These are phyloP conservation scores for Tipula unca DNA, from an alignment of 2,888 invertebrate species.

Conservation along the genomic window DNA sequence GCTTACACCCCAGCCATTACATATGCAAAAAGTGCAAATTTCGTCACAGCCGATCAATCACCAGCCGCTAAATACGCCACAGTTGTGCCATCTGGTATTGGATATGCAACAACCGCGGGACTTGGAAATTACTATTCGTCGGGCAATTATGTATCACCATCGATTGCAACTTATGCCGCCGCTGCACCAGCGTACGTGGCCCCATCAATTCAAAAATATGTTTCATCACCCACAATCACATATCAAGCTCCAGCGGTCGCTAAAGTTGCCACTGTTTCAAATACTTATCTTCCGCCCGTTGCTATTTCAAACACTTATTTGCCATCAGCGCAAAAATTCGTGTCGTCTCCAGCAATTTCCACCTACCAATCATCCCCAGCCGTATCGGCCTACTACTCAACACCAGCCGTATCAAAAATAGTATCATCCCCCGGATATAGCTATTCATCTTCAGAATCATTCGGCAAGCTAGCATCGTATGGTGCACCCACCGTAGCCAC, in stretches of 20 bases:
- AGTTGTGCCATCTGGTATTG: slow-evolving; percentile 44
- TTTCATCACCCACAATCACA: slow-evolving; percentile 20
- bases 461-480: slow-evolving; percentile 28
- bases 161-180: slow-evolving; percentile 22
- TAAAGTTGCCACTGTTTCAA: slow-evolving; percentile 27
- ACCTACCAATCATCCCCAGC: slow-evolving; percentile 33
- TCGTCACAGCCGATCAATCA: slow-evolving; percentile 38
- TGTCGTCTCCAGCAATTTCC: slow-evolving; percentile 38
- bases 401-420: slow-evolving; percentile 34
- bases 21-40: slow-evolving; percentile 34
- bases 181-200: slow-evolving; percentile 27
- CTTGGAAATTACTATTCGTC: slow-evolving; percentile 39
- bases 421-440: slow-evolving; percentile 31
- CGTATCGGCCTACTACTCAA: slow-evolving; percentile 22
- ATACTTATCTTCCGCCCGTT: slow-evolving; percentile 35
- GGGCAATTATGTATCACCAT: slow-evolving; percentile 20
- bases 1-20: slow-evolving; percentile 34
- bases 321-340: slow-evolving; percentile 36
- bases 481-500: slow-evolving; percentile 24
- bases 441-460: slow-evolving; percentile 24
- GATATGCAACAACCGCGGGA: slow-evolving; percentile 48
- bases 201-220: slow-evolving; percentile 24
- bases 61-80: slow-evolving; percentile 39
- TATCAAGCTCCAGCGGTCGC: slow-evolving; percentile 28
- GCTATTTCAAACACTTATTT: slow-evolving; percentile 33